Percentiles rank a stretch among this genome's conserved stretches.
phyloP scores from a whole-genome alignment of 2,797 vertebrate genomes.

The Chelon labrosus region DNA sequence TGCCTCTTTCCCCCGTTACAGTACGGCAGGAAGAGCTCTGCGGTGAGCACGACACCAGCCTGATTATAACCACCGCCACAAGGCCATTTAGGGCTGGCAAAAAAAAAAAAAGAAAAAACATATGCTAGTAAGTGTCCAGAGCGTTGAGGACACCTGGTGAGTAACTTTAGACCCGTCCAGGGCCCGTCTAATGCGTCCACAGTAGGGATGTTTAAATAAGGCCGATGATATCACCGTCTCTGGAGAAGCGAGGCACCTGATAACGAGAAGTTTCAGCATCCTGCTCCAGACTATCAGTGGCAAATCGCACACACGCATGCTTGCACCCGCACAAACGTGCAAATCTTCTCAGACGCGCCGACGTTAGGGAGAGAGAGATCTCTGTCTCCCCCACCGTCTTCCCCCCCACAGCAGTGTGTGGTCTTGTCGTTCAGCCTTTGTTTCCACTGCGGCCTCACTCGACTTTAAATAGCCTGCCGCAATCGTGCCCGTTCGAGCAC shows the following conservation, averaged over 20 bases:
- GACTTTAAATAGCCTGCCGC: slow-evolving; percentile 71
- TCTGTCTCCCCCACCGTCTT: slow-evolving; percentile 14
- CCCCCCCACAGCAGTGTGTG: slow-evolving; percentile 65
- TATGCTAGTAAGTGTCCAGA: slow-evolving; percentile 33
- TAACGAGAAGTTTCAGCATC: slow-evolving; percentile 38
- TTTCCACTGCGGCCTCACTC: slow-evolving; percentile 63
- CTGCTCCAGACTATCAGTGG: slow-evolving; percentile 45
- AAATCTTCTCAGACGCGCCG: background rate
- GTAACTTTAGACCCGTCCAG: slow-evolving; percentile 11
- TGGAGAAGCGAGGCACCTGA: slow-evolving; percentile 35
- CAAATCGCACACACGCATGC: slow-evolving; percentile 51
- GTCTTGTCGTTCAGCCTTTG: slow-evolving; percentile 69
- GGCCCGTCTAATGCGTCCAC: slow-evolving; percentile 24
- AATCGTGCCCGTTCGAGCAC: slow-evolving; percentile 63
- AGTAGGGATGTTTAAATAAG: slow-evolving; percentile 47
- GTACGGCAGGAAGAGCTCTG: slow-evolving; percentile 32
- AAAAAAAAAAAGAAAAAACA: slow-evolving; percentile 1
- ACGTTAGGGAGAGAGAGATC: slow-evolving; percentile 9
- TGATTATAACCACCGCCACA: slow-evolving; percentile 45
- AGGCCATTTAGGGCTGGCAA: slow-evolving; percentile 40
- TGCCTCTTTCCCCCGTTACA: slow-evolving; percentile 6
- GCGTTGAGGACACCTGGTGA: slow-evolving; percentile 56
- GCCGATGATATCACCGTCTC: slow-evolving; percentile 54
- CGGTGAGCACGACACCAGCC: slow-evolving; percentile 48
- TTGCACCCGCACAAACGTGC: slow-evolving; percentile 30